Evolutionary conservation across 2,797 vertebrate genomes (phyloP).

Genomic region (Labroides dimidiatus): DNA sequence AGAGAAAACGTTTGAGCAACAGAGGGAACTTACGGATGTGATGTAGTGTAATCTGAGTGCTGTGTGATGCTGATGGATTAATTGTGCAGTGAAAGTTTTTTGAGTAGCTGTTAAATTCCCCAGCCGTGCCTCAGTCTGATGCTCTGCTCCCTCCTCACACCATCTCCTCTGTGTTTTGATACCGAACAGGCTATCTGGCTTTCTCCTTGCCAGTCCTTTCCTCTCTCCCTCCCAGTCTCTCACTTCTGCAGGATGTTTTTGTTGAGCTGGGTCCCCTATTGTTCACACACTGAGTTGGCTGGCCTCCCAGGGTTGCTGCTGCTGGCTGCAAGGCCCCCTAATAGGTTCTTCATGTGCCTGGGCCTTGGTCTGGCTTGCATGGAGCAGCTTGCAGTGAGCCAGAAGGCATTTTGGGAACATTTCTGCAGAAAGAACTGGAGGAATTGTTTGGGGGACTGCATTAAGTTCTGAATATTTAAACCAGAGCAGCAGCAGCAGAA

Average conservation of each 20-base stretch:
- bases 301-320: slow-evolving; percentile 81
- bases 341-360: slow-evolving; percentile 88
- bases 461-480: background rate
- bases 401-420: slow-evolving; percentile 74
- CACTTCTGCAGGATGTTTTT: slow-evolving; percentile 88
- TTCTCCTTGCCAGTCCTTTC: slow-evolving; percentile 51
- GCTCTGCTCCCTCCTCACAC: slow-evolving; percentile 47
- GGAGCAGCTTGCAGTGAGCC: slow-evolving; percentile 44
- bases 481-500: slow-evolving; percentile 6
- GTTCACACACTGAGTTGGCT: slow-evolving; percentile 85
- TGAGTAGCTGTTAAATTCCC: slow-evolving; percentile 29
- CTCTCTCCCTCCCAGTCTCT: slow-evolving; percentile 68
- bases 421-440: slow-evolving; percentile 51
- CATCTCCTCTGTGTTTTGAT: slow-evolving; percentile 67
- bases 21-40: slow-evolving; percentile 35
- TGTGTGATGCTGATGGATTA: slow-evolving; percentile 11
- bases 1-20: slow-evolving; percentile 37
- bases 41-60: slow-evolving; percentile 34
- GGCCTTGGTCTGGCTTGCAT: slow-evolving; percentile 63
- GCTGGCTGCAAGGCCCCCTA: slow-evolving; percentile 82
- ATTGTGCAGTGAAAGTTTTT: slow-evolving; percentile 20
- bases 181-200: slow-evolving; percentile 58
- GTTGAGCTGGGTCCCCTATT: slow-evolving; percentile 87
- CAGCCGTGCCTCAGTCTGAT: slow-evolving; percentile 29
- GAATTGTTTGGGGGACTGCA: slow-evolving; percentile 7